Conservation (phyloP, 2,113 vertebrate species). For the Riparia riparia region DNA sequence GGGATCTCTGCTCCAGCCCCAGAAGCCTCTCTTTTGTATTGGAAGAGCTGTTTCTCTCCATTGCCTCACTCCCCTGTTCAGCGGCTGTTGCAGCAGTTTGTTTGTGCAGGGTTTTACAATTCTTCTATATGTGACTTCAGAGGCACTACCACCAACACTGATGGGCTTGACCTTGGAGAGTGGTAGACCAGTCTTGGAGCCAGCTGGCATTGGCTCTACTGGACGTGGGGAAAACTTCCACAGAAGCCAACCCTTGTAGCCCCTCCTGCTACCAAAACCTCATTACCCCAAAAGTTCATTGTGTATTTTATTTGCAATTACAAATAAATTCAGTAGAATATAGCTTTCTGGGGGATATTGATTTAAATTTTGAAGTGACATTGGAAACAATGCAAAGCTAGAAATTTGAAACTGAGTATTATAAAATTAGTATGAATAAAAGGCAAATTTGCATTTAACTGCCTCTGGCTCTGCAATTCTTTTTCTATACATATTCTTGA, state of each 20-base stretch:
- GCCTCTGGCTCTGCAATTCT: neutral
- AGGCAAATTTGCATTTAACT: neutral
- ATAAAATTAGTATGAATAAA: neutral
- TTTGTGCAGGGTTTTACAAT: neutral
- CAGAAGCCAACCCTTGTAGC: neutral
- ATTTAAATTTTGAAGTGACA: neutral
- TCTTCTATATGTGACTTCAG: neutral
- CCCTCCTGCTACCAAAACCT: neutral
- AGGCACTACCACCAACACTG: neutral
- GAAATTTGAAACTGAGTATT: neutral
- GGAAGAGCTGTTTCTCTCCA: neutral
- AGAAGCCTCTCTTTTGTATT: neutral
- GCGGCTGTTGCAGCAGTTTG: neutral
- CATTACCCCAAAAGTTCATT: neutral
- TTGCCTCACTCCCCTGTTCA: accelerated
- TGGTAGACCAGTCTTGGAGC: neutral
- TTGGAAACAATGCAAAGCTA: neutral
- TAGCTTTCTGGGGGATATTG: neutral
- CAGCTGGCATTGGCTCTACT: neutral
- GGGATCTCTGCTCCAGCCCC: neutral
- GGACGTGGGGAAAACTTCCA: neutral
- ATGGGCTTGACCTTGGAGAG: neutral
- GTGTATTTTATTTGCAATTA: neutral
- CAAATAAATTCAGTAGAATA: neutral
- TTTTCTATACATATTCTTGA: neutral